Evolutionary conservation across 2,888 invertebrate genomes (phyloP).

Genomic region (Xestia ashworthii): DNA sequence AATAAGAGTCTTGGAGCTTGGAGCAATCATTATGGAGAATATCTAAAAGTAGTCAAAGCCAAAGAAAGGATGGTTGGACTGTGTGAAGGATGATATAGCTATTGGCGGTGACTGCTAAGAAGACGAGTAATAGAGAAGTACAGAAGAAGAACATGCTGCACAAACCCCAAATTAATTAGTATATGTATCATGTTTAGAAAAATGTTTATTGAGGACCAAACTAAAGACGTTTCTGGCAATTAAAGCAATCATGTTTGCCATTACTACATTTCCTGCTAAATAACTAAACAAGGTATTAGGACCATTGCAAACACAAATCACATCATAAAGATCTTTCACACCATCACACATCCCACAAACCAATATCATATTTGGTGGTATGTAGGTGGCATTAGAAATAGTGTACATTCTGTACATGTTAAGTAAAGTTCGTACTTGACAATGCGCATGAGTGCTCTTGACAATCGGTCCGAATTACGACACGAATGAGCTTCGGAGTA

Average conservation of each 20-base stretch:
- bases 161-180: too few relatives aligned
- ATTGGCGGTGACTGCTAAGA: too few relatives aligned
- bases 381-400: conserved; percentile 64
- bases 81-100: too few relatives aligned
- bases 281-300: not conserved
- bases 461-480: conserved; percentile 82
- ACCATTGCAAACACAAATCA: conserved; percentile 28
- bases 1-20: not conserved
- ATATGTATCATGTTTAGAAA: too few relatives aligned
- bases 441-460: conserved; percentile 71
- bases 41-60: not conserved
- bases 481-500: conserved; percentile 72
- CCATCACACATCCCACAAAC: conserved; percentile 54
- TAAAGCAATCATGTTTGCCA: not conserved
- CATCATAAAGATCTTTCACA: conserved; percentile 36
- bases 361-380: conserved; percentile 54
- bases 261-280: not conserved
- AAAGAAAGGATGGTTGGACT: too few relatives aligned
- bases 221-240: not conserved
- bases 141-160: too few relatives aligned
- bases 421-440: conserved; percentile 72
- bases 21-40: not conserved
- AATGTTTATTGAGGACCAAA: not conserved
- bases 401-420: conserved; percentile 61
- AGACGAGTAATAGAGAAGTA: too few relatives aligned